Evolutionary conservation across 2,113 vertebrate genomes (phyloP), one percentile per base, ranked within the genome.

Genomic region (Colinus virginianus): DNA sequence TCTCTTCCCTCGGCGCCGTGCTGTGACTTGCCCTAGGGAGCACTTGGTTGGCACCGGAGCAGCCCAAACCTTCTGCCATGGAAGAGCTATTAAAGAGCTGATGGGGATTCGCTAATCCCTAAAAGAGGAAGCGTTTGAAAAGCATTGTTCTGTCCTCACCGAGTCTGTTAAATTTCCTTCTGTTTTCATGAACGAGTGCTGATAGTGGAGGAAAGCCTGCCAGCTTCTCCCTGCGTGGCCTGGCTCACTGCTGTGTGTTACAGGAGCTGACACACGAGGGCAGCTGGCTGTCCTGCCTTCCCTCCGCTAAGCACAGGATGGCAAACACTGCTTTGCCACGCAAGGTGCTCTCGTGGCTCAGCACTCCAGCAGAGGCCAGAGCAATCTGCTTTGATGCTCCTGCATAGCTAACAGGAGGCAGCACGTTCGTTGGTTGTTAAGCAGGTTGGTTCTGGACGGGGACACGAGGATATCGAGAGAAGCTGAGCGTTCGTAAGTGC

Each of bases 401-500:
- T 69, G 40, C 40, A 40, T 40, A 12, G 62, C 83, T 92, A 88
- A 77, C 55, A 58, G 67, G 48, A 93, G 87, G 84, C 78, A 88
- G 53, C 53, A 76, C 43, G 49, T 84, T 92, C 84, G 78, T 88
- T 94, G 90, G 58, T 81, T 84, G 51, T 79, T 82, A 84, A 56
- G 55, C 55, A 55, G 67, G 75, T 68, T 90, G 83, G 25, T 82
- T 87, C 80, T 84, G 62, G 78, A 71, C 66, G 75, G 59, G 70
- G 70, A 84, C 94, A 62, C 28, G 48, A 92, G 59, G 90, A 49
- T 90, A 84, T 88, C 80, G 94, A 69, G 90, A 69, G 69, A 61
- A 72, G 66, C 46, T 96, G 69, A 76, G 49, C 82, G 87, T 87
- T 96, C 68, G 78, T 78, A 82, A 94, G 90, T n/a, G 46, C 78